Evolutionary conservation across 2,888 invertebrate genomes (phyloP), one percentile per base, ranked within the genome.

Genomic region (Reticulitermes lucifugus): DNA sequence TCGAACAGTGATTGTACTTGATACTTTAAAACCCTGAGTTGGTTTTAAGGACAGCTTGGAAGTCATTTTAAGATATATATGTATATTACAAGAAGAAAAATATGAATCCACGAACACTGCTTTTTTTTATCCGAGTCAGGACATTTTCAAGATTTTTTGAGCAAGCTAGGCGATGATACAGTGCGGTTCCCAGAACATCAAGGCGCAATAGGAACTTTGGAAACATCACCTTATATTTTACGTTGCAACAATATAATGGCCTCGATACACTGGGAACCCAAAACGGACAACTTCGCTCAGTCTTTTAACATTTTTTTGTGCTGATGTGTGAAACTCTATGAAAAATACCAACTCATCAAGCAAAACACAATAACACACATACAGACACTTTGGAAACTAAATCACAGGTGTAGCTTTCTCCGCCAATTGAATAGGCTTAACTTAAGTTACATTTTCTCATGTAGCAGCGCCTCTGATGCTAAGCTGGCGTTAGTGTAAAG

Each of bases 401-500:
- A 91, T 91, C 91, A 91, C 91, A 91, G 91, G 91, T 91, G 91
- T 91, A 90, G 91, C 91, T 91, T 91, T 91, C 91, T 91, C 91
- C 91, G 90, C 91, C 85, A 84, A 85, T 75, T 84, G 71, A 84
- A 75, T 85, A 86, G 79, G 83, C 79, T 85, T n/a, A 83, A 83
- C 83, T 73, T 59, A 60, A 71, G 22, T n/a, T 65, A 65, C 22
- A 79, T 22, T 43, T 65, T 41, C 35, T 46, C 60, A 41, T 55
- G 46, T 77, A 14, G 0, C 10, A 35, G 9, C 29, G 55, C 21
- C 71, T 70, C 43, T n/a, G 25, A 65, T 65, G 84, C 93, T 95
- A 97, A 93, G 98, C 97, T 89, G 98, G 98, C 91, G 97, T 98
- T 89, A 98, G 95, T 91, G 96, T 97, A 91, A 98, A 97, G 91